These are phyloP conservation scores for Cerastis leucographa DNA, from an alignment of 2,888 invertebrate species.

Conservation along the genomic window DNA sequence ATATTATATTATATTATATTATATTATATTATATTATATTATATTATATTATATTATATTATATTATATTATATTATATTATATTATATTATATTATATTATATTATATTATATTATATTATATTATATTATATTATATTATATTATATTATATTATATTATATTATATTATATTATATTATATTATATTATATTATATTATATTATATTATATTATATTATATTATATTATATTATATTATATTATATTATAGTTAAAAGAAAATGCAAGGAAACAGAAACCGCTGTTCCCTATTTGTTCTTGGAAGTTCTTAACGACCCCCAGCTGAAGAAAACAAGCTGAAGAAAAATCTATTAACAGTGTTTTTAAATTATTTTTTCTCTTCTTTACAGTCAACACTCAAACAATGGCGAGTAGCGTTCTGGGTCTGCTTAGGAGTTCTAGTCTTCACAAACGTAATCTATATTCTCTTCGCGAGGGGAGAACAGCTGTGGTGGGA, in stretches of 20 bases:
- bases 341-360: background rate
- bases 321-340: background rate
- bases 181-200: background rate
- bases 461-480: conserved; percentile 93
- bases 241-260: background rate
- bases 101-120: background rate
- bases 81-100: background rate
- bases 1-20: background rate
- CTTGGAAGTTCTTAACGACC: background rate
- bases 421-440: conserved; percentile 95
- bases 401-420: conserved; percentile 94
- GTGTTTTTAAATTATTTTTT: conserved; percentile 6
- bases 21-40: background rate
- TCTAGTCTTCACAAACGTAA: conserved; percentile 92
- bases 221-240: background rate
- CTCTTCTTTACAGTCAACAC: conserved; percentile 87
- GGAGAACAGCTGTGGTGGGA: conserved; percentile 95
- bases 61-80: background rate
- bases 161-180: background rate
- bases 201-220: background rate
- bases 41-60: background rate
- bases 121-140: background rate
- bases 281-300: background rate
- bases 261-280: background rate
- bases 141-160: background rate